Conservation (phyloP, 2,113 vertebrate species). For the Meriones unguiculatus region DNA sequence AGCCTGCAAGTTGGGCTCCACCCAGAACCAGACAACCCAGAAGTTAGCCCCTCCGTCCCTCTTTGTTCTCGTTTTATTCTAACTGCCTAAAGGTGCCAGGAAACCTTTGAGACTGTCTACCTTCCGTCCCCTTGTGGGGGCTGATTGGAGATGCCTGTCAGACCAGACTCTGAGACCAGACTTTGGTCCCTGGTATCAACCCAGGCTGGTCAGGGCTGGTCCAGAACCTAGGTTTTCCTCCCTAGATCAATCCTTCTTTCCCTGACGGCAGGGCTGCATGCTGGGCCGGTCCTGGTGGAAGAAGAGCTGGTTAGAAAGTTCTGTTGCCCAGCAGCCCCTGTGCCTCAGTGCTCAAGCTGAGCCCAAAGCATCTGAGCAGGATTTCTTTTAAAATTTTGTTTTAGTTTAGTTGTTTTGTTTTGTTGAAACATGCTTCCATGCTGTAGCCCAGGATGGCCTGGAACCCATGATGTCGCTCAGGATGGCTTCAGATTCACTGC, state of each 20-base stretch:
- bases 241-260: not conserved
- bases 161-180: not conserved
- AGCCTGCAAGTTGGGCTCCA: not conserved
- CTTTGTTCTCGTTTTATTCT: not conserved
- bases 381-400: not conserved
- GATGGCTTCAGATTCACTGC: not conserved
- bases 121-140: fast-evolving
- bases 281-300: not conserved
- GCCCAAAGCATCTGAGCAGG: not conserved
- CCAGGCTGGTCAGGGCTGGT: not conserved
- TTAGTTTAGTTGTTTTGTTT: not conserved
- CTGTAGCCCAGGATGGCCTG: not conserved
- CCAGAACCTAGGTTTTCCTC: not conserved
- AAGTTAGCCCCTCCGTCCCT: fast-evolving
- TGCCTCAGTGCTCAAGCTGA: not conserved
- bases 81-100: not conserved
- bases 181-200: fast-evolving
- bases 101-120: not conserved
- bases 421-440: not conserved
- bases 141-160: not conserved
- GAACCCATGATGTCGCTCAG: not conserved
- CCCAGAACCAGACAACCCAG: too few species aligned
- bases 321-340: not conserved
- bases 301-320: not conserved
- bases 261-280: not conserved